Base-by-base conservation (phyloP, 1,140 invertebrate genomes). In the Lasioglossum albipes region DNA sequence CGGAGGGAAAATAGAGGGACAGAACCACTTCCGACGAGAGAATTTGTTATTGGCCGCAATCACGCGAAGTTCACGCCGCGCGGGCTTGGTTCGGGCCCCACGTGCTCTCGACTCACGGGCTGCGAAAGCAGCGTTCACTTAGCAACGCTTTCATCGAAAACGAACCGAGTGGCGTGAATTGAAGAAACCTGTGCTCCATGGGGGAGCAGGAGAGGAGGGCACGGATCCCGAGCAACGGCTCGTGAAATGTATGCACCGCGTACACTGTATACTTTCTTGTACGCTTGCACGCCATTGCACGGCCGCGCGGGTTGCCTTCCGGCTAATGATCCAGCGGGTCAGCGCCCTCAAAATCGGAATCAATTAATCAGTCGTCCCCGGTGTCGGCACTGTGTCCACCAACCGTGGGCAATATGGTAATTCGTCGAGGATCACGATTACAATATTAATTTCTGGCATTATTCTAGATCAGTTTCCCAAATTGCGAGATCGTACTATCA, bases 61-160 rank as follows among this genome's bases (percentile, higher is more conserved):
- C 65, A 75, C 79, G 79, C 79, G 31, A 80, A 62, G 79, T 64
- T 75, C 72, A 59, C 65, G 49, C 45, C 45, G 69, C 41, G 61
- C 64, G 45, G 42, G 42, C 31, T 31, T 61, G 22, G 59, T 54
- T 22, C 42, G 20, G 74, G 57, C 49, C 22, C 31, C 27, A 13
- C 70, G 69, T 52, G 7, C 49, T 5, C 18, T 31, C 10, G 22
- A 6, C 20, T 18, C 6, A 31, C 16, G 52, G 54, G 73, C 57
- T 84, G 9, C 45, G 72, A 84, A 85, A 81, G 79, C n/a, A n/a
- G 18, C 31, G 64, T 77, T 80, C 78, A 57, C 62, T 84, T 76
- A 85, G 72, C 82, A 42, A 45, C 27, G 79, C 79, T 85, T 84
- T 78, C 84, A 85, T 82, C 78, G 74, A 78, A 59, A 75, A 62